Evolutionary conservation across 2,888 invertebrate species (phyloP).

Genomic region (Tuta absoluta): DNA sequence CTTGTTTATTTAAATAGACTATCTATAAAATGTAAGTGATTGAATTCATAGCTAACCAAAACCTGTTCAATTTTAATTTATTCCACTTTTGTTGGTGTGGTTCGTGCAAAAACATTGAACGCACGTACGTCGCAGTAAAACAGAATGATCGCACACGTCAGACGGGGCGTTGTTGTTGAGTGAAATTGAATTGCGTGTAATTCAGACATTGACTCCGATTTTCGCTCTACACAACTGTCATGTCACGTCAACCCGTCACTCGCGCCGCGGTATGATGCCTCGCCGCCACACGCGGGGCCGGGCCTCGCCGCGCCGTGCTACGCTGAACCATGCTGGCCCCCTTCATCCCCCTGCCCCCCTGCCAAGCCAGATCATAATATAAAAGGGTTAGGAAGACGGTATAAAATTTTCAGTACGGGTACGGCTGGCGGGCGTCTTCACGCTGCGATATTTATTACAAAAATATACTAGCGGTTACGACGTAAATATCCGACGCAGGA

Average conservation of each 20-base stretch:
- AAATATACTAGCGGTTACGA: conserved; percentile 17
- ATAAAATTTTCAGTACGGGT: conserved; percentile 15
- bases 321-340: neutral
- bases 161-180: conserved; percentile 35
- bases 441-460: conserved; percentile 18
- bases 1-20: too few species aligned
- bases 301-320: neutral
- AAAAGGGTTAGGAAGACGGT: conserved; percentile 23
- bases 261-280: conserved; percentile 17
- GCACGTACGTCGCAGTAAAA: neutral
- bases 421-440: conserved; percentile 13
- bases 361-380: conserved; percentile 18
- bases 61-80: too few species aligned
- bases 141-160: conserved; percentile 21
- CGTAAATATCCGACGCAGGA: conserved; percentile 10
- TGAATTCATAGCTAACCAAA: too few species aligned
- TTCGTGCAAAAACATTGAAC: neutral
- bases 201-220: conserved; percentile 56
- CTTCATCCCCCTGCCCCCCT: neutral
- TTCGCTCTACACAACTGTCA: conserved; percentile 52
- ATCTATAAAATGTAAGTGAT: too few species aligned
- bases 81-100: too few species aligned
- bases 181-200: conserved; percentile 56
- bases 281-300: neutral
- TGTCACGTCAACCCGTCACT: conserved; percentile 60